Evolutionary conservation across 2,888 invertebrate genomes (phyloP), one percentile per base, ranked within the genome.

Genomic region (Stramonita haemastoma): DNA sequence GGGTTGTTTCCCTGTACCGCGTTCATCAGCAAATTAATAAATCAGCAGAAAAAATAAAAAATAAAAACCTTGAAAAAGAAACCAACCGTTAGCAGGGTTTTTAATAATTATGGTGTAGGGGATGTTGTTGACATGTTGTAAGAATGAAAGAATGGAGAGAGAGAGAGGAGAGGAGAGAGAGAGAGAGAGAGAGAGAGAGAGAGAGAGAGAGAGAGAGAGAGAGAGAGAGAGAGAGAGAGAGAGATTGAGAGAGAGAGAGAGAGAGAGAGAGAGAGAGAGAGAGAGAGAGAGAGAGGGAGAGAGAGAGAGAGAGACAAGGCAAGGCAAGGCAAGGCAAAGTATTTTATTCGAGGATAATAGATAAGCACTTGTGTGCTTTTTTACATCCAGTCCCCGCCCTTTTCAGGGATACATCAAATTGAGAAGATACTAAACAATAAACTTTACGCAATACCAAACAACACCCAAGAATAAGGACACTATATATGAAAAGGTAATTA

Each of bases 161-260:
- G 77, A 32, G n/a, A 77, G 77, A 29, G 32, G 13, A 2, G n/a
- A 2, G n/a, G 32, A 77, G n/a, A 60, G 60, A 60, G 60, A 60
- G 60, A 60, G 60, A 56, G 46, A 56, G 56, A 56, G 84, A 36
- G 84, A 56, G 84, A 56, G 84, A 56, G 84, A 26, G 84, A 26
- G 70, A 17, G 70, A 70, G 15, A 70, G 70, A 70, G 70, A 70
- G 70, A 70, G 15, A 70, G 70, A 70, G 70, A 26, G 19, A 13
- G 11, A 13, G 26, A 32, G 13, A 22, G 86, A 0, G 73, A 32
- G 36, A n/a, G n/a, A n/a, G n/a, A n/a, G n/a, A n/a, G n/a, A n/a
- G n/a, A n/a, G n/a, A n/a, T n/a, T n/a, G n/a, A 19, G 73, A n/a
- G 70, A 66, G 87, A 15, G n/a, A 29, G n/a, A 36, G 86, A 32